Evolutionary conservation across 2,888 invertebrate species (phyloP).

Genomic region (Notodonta ziczac): DNA sequence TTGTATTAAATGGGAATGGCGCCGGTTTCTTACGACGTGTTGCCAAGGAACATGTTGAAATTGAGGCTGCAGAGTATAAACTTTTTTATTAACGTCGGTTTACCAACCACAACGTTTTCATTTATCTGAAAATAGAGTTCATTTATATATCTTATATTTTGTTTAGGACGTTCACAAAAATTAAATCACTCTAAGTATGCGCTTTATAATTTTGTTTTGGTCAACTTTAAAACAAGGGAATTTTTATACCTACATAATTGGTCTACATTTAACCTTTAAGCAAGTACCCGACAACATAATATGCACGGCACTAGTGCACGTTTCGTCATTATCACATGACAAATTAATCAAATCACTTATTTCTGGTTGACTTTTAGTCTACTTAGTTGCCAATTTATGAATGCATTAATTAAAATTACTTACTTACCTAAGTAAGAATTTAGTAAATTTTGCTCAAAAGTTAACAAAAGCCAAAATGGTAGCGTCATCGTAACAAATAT

Average conservation of each 20-base stretch:
- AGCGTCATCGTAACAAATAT: too few species aligned
- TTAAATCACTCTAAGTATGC: too few species aligned
- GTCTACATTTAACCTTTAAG: not conserved
- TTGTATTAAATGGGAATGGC: constrained; percentile 5
- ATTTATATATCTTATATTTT: not conserved
- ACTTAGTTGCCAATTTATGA: too few species aligned
- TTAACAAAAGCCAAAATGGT: too few species aligned
- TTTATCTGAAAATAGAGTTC: not conserved
- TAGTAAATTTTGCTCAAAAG: too few species aligned
- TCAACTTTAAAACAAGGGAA: not conserved
- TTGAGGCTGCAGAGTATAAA: not conserved
- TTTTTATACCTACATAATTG: too few species aligned
- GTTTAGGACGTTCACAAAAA: too few species aligned
- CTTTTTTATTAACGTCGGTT: not conserved
- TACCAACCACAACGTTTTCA: not conserved
- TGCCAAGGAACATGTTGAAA: constrained; percentile 4
- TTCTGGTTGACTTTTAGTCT: too few species aligned
- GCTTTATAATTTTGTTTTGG: not conserved
- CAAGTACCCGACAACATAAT: not conserved
- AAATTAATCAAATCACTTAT: not conserved
- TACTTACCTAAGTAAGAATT: too few species aligned
- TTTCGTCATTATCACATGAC: not conserved
- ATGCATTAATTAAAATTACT: too few species aligned
- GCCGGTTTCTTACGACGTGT: not conserved
- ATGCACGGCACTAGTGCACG: not conserved